These are phyloP conservation scores for Tetramorium parvispinum DNA, from an alignment of 1,140 invertebrate species.

Conservation along the genomic window DNA sequence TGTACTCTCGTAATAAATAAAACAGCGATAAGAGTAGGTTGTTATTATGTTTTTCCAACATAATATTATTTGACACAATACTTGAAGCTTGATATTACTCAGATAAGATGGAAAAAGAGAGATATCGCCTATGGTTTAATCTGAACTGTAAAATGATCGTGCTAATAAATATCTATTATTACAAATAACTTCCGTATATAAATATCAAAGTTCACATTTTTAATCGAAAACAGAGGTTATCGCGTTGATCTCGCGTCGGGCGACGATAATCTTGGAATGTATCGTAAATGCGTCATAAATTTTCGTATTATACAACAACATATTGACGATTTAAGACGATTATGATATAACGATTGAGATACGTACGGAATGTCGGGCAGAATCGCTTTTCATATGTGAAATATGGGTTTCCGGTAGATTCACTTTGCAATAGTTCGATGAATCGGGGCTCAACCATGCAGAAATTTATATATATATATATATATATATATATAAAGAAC, in stretches of 20 bases:
- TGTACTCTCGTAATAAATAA: not conserved
- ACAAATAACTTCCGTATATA: not conserved
- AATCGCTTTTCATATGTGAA: constrained; percentile 18
- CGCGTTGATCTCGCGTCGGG: not conserved
- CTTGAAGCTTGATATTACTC: not conserved
- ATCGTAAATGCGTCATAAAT: not conserved
- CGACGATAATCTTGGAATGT: not conserved
- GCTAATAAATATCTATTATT: not conserved
- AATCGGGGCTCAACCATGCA: not conserved
- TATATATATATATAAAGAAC: too few species aligned
- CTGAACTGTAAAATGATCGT: not conserved
- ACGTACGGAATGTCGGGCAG: not conserved
- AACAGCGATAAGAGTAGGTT: not conserved
- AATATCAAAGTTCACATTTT: not conserved
- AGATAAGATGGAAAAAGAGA: not conserved
- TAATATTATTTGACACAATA: not conserved
- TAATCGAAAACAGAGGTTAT: constrained; percentile 19
- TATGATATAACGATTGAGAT: not conserved
- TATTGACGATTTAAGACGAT: not conserved
- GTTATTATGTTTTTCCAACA: not conserved
- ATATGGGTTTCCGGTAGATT: constrained; percentile 46
- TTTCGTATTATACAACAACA: not conserved
- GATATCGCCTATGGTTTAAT: not conserved
- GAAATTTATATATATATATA: constrained; percentile 48
- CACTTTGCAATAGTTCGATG: constrained; percentile 2